These are phyloP conservation scores for Clupea harengus DNA, from an alignment of 2,113 vertebrate genomes.

Conservation along the genomic window DNA sequence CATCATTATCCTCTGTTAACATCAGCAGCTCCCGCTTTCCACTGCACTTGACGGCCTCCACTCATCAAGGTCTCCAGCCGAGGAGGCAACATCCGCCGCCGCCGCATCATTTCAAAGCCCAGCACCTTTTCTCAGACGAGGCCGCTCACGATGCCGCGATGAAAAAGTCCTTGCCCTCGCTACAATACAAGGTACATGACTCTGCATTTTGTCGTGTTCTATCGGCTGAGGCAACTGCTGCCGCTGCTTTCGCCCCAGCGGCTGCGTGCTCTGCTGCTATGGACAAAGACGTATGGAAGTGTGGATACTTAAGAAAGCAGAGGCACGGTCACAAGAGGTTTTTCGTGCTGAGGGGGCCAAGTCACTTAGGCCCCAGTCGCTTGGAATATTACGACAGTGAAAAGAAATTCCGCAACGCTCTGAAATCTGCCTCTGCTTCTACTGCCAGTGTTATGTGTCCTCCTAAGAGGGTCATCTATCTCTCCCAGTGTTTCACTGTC, in stretches of 20 bases:
- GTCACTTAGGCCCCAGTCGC: conserved; percentile 77
- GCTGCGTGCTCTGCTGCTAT: conserved; percentile 51
- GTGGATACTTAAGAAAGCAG: conserved; percentile 94
- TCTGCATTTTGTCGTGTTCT: conserved; percentile 53
- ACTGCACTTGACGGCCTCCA: conserved; percentile 43
- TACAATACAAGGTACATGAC: conserved; percentile 49
- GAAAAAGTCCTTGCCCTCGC: conserved; percentile 33
- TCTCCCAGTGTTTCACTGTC: conserved; percentile 92
- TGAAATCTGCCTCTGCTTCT: conserved; percentile 77
- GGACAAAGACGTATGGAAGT: conserved; percentile 84
- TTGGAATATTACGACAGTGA: conserved; percentile 97
- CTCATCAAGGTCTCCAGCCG: conserved; percentile 46
- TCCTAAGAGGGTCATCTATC: conserved; percentile 82
- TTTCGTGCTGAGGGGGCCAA: conserved; percentile 84
- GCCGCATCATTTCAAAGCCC: conserved; percentile 48
- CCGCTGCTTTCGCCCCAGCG: conserved; percentile 49
- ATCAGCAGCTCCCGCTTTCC: conserved; percentile 50
- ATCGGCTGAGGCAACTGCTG: conserved; percentile 50
- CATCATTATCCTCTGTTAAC: conserved; percentile 42
- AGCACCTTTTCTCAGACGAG: conserved; percentile 47
- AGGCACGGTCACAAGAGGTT: conserved; percentile 94
- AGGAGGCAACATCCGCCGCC: conserved; percentile 45
- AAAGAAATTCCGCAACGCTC: conserved; percentile 90
- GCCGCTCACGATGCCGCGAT: conserved; percentile 42
- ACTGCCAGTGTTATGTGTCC: conserved; percentile 32